These are phyloP conservation scores for Euschistus heros DNA, from an alignment of 1,140 invertebrate species.

Conservation along the genomic window DNA sequence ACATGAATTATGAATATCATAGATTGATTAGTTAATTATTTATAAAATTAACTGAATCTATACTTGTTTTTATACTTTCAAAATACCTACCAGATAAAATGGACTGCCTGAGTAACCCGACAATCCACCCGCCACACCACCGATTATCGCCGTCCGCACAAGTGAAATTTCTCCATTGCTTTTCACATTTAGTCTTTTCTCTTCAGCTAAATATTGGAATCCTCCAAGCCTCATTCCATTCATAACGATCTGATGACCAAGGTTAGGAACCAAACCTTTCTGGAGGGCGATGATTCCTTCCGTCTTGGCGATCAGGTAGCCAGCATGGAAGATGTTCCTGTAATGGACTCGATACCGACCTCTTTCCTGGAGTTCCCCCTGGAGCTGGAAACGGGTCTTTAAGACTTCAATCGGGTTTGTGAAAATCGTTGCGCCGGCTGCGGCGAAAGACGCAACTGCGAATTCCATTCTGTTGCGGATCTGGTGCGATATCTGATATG, in stretches of 20 bases:
- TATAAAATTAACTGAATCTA: too few relatives aligned
- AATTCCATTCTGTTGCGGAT: constrained; percentile 33
- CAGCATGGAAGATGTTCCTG: constrained; percentile 52
- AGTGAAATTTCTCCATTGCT: constrained; percentile 19
- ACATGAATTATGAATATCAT: too few relatives aligned
- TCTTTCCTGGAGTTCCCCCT: constrained; percentile 66
- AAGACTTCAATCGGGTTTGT: constrained; percentile 72
- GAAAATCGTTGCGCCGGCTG: constrained; percentile 50
- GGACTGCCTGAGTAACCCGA: constrained; percentile 68
- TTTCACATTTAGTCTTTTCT: constrained; percentile 10
- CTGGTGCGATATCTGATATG: too few relatives aligned
- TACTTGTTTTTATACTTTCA: too few relatives aligned
- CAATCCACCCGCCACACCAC: constrained; percentile 47
- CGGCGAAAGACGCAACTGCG: constrained; percentile 44
- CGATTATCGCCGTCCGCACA: constrained; percentile 14
- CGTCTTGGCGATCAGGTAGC: constrained; percentile 47
- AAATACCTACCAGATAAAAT: constrained; percentile 53
- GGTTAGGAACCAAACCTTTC: constrained; percentile 62
- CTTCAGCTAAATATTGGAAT: constrained; percentile 42
- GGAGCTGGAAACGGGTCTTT: constrained; percentile 79
- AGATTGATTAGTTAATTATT: too few relatives aligned
- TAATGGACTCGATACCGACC: constrained; percentile 49
- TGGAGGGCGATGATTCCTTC: constrained; percentile 66
- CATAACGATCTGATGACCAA: constrained; percentile 59
- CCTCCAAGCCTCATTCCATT: constrained; percentile 60